Base-by-base conservation (phyloP, 2,113 vertebrate genomes). In the Choloepus hoffmanni region DNA sequence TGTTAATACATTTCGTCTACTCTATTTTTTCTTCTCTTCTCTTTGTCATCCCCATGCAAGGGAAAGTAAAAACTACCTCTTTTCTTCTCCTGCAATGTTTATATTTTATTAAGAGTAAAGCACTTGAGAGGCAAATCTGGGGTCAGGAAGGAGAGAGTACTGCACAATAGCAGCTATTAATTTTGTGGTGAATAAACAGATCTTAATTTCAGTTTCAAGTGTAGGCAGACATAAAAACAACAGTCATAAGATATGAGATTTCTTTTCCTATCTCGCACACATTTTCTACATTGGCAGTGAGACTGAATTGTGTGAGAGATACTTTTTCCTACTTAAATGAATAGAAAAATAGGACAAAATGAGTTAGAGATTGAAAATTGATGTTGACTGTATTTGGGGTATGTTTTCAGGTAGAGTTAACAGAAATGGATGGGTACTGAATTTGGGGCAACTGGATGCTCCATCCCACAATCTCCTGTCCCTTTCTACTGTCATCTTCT, bases 11-110 rank as follows among this genome's bases (percentile, higher is more conserved):
- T 79, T 94, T 62, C 28, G 45, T 82, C 78, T 21, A n/a, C 16
- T 90, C 16, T 55, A 70, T 72, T 10, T 63, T 0, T 36, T 77
- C 50, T 58, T 79, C 84, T 55, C 16, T 86, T 67, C 40, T 79
- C 53, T 74, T 86, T 95, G 90, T 86, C 72, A 87, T 85, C 28
- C 8, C 70, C 45, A 73, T 65, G 30, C 58, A 73, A 67, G 45
- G 58, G 18, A 77, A 96, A 86, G 73, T 30, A 13, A 78, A 78
- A 94, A 36, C 62, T 85, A 3, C 0, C 67, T 88, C 26, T 73
- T 95, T 33, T 83, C 24, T 43, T 92, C 83, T 91, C 50, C 23
- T 90, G 76, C 93, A 93, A 81, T 76, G 23, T 90, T 92, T 96
- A 40, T 70, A 84, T 72, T 81, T 74, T 7, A 40, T 86, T 96